Evolutionary conservation across 2,113 vertebrate genomes (phyloP).

Genomic region (Prionailurus viverrinus): DNA sequence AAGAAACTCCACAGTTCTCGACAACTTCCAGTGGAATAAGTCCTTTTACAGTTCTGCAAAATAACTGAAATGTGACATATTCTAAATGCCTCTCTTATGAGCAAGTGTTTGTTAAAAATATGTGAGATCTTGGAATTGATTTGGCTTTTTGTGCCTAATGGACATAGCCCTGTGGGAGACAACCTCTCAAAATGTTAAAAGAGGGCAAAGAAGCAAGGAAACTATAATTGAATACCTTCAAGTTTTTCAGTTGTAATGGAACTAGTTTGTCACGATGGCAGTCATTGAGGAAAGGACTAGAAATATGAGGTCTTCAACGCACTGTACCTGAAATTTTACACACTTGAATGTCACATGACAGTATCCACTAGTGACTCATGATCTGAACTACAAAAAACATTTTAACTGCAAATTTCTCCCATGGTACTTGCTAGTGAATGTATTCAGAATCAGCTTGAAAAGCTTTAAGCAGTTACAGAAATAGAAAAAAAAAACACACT

Average conservation of each 20-base stretch:
- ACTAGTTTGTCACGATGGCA: slow-evolving; percentile 31
- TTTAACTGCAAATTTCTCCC: slow-evolving; percentile 80
- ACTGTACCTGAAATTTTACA: slow-evolving; percentile 78
- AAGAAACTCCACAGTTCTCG: slow-evolving; percentile 41
- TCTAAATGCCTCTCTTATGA: slow-evolving; percentile 71
- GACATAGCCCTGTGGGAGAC: slow-evolving; percentile 15
- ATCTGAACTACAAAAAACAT: slow-evolving; percentile 72
- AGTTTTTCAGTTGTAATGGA: slow-evolving; percentile 10
- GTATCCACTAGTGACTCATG: slow-evolving; percentile 51
- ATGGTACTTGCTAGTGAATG: slow-evolving; percentile 85
- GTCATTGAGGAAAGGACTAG: slow-evolving; percentile 80
- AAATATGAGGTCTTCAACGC: slow-evolving; percentile 66
- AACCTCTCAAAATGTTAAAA: slow-evolving; percentile 64
- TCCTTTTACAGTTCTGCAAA: slow-evolving; percentile 25
- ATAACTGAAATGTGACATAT: slow-evolving; percentile 77
- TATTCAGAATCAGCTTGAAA: slow-evolving; percentile 85
- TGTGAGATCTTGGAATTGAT: slow-evolving; percentile 39
- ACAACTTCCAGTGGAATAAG: slow-evolving; percentile 50
- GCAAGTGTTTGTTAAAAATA: slow-evolving; percentile 49
- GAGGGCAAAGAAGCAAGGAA: slow-evolving; percentile 38
- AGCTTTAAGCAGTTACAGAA: slow-evolving; percentile 88
- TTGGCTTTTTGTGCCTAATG: slow-evolving; percentile 75
- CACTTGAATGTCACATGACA: slow-evolving; percentile 81
- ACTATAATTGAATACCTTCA: slow-evolving; percentile 66
- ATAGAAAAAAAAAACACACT: slow-evolving; percentile 83